These are phyloP conservation scores for Montipora capitata DNA, from an alignment of 92 coral and sea anemone genomes.

Conservation along the genomic window DNA sequence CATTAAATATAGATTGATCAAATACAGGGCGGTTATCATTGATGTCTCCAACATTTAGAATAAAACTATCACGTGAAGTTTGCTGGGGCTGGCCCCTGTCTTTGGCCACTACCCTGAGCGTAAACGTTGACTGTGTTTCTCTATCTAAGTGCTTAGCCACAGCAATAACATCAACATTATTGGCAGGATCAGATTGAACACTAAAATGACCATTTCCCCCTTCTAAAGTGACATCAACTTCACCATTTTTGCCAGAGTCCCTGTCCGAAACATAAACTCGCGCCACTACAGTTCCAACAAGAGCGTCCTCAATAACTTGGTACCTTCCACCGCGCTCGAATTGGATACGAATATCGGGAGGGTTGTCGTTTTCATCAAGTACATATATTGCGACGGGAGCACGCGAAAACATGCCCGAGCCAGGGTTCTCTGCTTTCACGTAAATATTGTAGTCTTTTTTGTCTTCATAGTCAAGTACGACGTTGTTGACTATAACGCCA, in stretches of 20 bases:
- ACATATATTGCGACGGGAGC: conserved; percentile 78
- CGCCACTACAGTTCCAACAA: conserved; percentile 81
- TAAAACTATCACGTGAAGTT: conserved; percentile 69
- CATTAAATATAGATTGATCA: conserved; percentile 78
- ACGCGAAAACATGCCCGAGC: conserved; percentile 16
- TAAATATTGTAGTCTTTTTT: conserved; percentile 64
- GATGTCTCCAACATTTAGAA: conserved; percentile 89
- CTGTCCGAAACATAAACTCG: conserved; percentile 85
- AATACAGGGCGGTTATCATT: conserved; percentile 92
- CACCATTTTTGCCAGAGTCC: conserved; percentile 91
- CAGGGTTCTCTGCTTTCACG: conserved; percentile 86
- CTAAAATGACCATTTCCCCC: conserved; percentile 85
- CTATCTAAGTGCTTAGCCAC: conserved; percentile 88
- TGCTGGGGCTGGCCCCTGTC: conserved; percentile 89
- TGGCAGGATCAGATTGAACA: conserved; percentile 59
- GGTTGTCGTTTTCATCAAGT: conserved; percentile 89
- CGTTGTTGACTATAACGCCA: conserved; percentile 77
- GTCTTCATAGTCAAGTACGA: conserved; percentile 79
- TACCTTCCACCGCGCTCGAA: conserved; percentile 75
- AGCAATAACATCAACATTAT: conserved; percentile 75
- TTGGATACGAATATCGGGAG: conserved; percentile 69
- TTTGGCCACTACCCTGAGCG: conserved; percentile 74
- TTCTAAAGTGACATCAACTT: conserved; percentile 87
- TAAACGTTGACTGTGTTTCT: conserved; percentile 65
- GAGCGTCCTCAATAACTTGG: conserved; percentile 86